phyloP scores from a whole-genome alignment of 2,888 invertebrate species.

The Alviniconcha strummeri region DNA sequence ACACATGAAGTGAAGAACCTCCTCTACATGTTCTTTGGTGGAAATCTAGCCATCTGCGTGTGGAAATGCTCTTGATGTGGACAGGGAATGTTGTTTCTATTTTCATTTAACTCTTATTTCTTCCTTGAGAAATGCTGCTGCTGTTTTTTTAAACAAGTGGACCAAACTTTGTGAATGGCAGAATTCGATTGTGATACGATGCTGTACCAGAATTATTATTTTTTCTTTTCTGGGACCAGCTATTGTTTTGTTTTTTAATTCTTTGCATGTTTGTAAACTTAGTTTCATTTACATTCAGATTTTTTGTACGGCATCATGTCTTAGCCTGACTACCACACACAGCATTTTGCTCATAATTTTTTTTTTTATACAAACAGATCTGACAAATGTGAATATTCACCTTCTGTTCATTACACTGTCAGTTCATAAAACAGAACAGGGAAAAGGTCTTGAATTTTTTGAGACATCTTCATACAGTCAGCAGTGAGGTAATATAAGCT shows the following conservation, averaged over 20 bases:
- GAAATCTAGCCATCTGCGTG: constrained; percentile 89
- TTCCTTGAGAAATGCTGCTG: constrained; percentile 1
- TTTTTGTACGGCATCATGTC: no score
- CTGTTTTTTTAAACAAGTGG: constrained; percentile 1
- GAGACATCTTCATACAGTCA: no score
- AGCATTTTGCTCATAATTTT: no score
- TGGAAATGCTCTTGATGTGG: constrained; percentile 87
- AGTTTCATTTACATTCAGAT: no score
- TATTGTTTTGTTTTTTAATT: neutral
- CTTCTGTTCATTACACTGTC: neutral
- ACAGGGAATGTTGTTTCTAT: neutral
- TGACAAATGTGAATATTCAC: neutral
- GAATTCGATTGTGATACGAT: neutral
- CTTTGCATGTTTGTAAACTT: neutral
- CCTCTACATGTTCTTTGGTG: constrained; percentile 81
- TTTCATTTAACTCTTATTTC: neutral
- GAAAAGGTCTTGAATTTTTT: no score
- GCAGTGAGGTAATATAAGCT: no score
- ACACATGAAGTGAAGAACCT: constrained; percentile 88
- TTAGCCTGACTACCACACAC: no score
- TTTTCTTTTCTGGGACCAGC: neutral
- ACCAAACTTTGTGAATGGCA: constrained; percentile 5
- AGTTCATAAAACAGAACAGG: no score
- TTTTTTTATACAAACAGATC: no score
- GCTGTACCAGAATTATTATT: neutral